Percentiles rank a stretch among this genome's conserved stretches.
Conservation (phyloP, 1,140 invertebrate genomes). For the Hermatobates lingyangjiaoensis region DNA sequence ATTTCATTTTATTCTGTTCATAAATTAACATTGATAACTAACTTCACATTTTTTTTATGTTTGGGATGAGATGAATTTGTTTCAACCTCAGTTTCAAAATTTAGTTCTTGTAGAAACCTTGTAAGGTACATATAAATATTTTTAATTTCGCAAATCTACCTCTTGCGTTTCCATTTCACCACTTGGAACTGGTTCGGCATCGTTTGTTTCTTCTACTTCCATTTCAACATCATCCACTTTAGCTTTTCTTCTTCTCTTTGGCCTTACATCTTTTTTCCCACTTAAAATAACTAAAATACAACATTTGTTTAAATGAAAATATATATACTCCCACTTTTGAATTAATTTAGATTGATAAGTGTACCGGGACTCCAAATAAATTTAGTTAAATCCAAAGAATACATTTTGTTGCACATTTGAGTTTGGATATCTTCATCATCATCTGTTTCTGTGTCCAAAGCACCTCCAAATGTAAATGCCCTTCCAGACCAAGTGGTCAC, state of each 20-base stretch:
- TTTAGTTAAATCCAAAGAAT: slow-evolving; percentile 54
- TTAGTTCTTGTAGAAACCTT: neutral
- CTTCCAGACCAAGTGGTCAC: slow-evolving; percentile 30
- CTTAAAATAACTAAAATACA: slow-evolving; percentile 26
- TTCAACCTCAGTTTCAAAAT: neutral
- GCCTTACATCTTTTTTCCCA: slow-evolving; percentile 27
- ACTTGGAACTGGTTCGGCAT: slow-evolving; percentile 17
- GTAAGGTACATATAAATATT: too few species aligned
- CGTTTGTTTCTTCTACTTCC: slow-evolving; percentile 14
- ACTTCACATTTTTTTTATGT: too few species aligned
- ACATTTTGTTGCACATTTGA: slow-evolving; percentile 66
- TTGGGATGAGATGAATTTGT: neutral
- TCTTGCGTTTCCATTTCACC: slow-evolving; percentile 21
- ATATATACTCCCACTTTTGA: neutral
- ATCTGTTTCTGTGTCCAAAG: slow-evolving; percentile 45
- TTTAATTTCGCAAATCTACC: slow-evolving; percentile 9
- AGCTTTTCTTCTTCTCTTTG: slow-evolving; percentile 24
- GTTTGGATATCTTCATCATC: slow-evolving; percentile 64
- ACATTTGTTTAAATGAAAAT: neutral
- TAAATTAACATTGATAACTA: too few species aligned
- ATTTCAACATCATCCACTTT: slow-evolving; percentile 18
- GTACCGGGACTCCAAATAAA: slow-evolving; percentile 34
- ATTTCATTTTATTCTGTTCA: too few species aligned
- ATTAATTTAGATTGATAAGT: neutral
- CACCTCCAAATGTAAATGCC: slow-evolving; percentile 59